phyloP scores from a whole-genome alignment of 2,888 invertebrate species.

The Prosapia bicincta region DNA sequence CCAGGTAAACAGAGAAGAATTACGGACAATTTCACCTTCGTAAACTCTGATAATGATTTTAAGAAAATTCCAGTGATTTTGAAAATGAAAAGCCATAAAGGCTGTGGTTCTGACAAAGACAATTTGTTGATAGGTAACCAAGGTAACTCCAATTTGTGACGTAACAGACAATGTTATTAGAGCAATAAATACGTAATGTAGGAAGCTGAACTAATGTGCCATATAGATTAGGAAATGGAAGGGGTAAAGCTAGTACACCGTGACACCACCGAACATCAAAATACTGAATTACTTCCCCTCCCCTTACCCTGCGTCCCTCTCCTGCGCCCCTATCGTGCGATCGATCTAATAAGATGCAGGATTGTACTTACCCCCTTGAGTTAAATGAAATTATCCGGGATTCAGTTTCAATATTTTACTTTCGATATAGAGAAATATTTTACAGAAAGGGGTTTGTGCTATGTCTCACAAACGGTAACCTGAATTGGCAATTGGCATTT shows the following conservation, averaged over 20 bases:
- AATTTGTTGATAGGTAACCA: neutral
- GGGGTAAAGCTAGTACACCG: neutral
- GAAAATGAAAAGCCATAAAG: no score
- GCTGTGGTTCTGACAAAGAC: no score
- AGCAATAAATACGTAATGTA: neutral
- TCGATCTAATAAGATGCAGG: neutral
- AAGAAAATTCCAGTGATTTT: no score
- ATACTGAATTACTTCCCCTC: neutral
- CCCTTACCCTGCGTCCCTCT: neutral
- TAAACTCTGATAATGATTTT: no score
- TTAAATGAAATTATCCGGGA: neutral
- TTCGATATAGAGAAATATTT: neutral
- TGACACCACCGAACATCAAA: neutral
- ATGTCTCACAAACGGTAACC: no score
- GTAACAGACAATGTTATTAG: neutral
- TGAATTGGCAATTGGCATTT: no score
- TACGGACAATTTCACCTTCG: no score
- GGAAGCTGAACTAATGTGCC: neutral
- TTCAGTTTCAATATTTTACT: neutral
- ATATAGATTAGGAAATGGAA: neutral
- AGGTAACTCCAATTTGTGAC: neutral
- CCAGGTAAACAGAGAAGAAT: no score
- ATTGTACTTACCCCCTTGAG: neutral
- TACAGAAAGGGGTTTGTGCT: no score
- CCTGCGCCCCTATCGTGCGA: no score